Percentiles rank a stretch among this genome's conserved stretches.
These are phyloP conservation scores for Brachionus asplanchnoidis DNA, from an alignment of 1,140 invertebrate species.

Conservation along the genomic window DNA sequence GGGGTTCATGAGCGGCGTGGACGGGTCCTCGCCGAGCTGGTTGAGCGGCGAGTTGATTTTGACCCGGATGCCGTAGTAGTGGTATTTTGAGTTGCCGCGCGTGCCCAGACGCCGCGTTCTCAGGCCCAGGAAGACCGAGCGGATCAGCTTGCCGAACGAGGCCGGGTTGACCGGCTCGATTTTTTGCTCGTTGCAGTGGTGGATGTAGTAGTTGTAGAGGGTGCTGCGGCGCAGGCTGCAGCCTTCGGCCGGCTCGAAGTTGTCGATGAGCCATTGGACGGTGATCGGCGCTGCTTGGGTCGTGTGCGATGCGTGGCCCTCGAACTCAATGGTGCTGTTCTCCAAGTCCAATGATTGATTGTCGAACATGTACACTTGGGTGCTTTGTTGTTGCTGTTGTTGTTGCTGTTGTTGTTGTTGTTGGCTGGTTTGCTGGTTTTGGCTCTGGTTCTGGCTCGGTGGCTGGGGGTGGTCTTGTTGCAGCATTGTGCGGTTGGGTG, in stretches of 20 bases:
- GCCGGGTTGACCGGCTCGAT: conserved; percentile 96
- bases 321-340: neutral
- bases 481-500: neutral
- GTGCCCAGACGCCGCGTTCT: conserved; percentile 88
- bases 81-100: conserved; percentile 97
- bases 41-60: conserved; percentile 78
- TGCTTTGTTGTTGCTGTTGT: conserved; percentile 4
- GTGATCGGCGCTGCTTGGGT: conserved; percentile 33
- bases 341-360: neutral
- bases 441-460: neutral
- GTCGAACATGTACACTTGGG: neutral
- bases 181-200: conserved; percentile 86
- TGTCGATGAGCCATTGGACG: conserved; percentile 78
- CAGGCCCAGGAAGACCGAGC: conserved; percentile 91
- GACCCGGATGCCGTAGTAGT: conserved; percentile 97
- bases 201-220: conserved; percentile 89
- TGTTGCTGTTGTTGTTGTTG: neutral
- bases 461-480: neutral
- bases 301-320: conserved; percentile 33
- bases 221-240: conserved; percentile 91
- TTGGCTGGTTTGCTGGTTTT: neutral
- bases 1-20: neutral
- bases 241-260: conserved; percentile 96
- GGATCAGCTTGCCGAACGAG: conserved; percentile 95
- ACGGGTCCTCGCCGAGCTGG: conserved; percentile 61